Conservation (phyloP, 2,113 vertebrate species). For the Climacteris rufus region DNA sequence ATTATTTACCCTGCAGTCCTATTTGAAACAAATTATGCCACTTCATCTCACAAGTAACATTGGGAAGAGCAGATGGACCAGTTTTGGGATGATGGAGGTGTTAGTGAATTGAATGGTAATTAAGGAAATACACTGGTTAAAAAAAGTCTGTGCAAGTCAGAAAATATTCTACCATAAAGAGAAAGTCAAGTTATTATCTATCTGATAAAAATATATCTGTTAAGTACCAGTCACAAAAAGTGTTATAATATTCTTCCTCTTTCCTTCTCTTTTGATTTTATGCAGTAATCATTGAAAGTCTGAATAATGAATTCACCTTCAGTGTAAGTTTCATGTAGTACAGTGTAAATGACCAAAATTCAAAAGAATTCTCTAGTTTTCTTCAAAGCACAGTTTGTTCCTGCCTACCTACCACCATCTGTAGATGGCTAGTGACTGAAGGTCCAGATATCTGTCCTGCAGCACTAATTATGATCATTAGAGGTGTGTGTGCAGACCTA, state of each 20-base stretch:
- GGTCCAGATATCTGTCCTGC: background rate
- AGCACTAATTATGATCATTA: background rate
- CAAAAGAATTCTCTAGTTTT: background rate
- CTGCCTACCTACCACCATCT: background rate
- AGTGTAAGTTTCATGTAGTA: background rate
- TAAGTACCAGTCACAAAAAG: conserved; percentile 10
- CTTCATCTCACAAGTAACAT: background rate
- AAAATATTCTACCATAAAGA: conserved; percentile 8
- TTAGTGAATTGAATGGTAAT: background rate
- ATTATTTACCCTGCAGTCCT: background rate
- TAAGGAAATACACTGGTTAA: background rate
- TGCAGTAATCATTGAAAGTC: background rate
- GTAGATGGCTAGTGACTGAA: background rate
- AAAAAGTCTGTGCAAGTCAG: background rate
- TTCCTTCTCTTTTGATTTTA: conserved; percentile 38
- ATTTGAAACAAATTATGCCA: background rate
- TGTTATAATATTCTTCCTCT: background rate
- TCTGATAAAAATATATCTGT: background rate
- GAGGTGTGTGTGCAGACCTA: background rate
- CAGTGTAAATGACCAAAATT: background rate
- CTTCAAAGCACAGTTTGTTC: background rate
- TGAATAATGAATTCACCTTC: conserved; percentile 27
- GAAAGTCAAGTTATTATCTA: conserved; percentile 14
- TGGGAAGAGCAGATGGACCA: conserved; percentile 10
- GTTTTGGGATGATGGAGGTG: background rate